phyloP scores from a whole-genome alignment of 2,888 invertebrate species.

The Hanleya hanleyi region DNA sequence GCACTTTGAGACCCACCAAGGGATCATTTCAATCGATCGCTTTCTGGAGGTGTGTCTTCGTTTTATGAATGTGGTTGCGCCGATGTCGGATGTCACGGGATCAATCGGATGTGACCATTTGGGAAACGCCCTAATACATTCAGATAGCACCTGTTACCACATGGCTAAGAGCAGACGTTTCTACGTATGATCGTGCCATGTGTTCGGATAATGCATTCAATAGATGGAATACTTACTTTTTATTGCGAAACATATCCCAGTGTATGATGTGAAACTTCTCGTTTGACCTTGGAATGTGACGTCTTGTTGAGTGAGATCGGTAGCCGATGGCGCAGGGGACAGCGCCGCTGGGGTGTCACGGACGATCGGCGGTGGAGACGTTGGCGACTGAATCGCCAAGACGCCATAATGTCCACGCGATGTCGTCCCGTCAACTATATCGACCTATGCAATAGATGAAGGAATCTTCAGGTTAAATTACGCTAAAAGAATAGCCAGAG shows the following conservation, averaged over 20 bases:
- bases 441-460: constrained; percentile 9
- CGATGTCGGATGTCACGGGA: too few relatives aligned
- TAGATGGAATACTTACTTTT: constrained; percentile 31
- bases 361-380: constrained; percentile 17
- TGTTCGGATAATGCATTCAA: too few relatives aligned
- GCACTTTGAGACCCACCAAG: too few relatives aligned
- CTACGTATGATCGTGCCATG: too few relatives aligned
- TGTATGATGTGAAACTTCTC: constrained; percentile 30
- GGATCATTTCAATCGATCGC: too few relatives aligned
- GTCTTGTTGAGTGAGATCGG: constrained; percentile 14
- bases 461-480: not conserved
- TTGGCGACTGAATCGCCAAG: constrained; percentile 39
- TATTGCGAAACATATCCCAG: constrained; percentile 34
- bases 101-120: too few relatives aligned
- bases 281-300: constrained; percentile 36
- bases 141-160: too few relatives aligned
- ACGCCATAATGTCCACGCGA: constrained; percentile 32
- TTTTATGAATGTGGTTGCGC: too few relatives aligned
- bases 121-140: too few relatives aligned
- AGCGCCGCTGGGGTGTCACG: not conserved
- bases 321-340: not conserved
- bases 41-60: too few relatives aligned
- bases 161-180: too few relatives aligned
- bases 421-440: constrained; percentile 16
- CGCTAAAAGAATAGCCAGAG: not conserved